Evolutionary conservation across 1,140 invertebrate species (phyloP).

Genomic region (Drosophila saltans): DNA sequence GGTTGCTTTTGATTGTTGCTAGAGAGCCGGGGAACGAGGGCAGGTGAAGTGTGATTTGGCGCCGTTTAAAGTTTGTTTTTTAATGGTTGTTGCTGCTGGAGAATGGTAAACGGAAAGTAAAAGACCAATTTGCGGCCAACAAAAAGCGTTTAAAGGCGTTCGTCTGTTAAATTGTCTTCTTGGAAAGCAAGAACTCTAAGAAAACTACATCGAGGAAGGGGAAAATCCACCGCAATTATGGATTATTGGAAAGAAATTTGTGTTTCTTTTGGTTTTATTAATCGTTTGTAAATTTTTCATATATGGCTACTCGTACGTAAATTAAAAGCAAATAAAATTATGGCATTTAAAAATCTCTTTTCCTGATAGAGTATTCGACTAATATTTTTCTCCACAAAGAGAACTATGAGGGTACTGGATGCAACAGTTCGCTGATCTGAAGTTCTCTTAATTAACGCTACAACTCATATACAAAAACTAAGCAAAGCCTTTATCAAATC

Average conservation of each 20-base stretch:
- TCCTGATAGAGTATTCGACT: too few species aligned
- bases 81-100: slow-evolving; percentile 54
- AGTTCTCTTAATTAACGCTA: neutral
- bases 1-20: neutral
- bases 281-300: too few species aligned
- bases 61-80: slow-evolving; percentile 67
- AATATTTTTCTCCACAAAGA: neutral
- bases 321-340: too few species aligned
- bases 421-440: neutral
- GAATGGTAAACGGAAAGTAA: neutral
- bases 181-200: neutral
- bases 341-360: too few species aligned
- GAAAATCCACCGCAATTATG: neutral
- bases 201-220: neutral
- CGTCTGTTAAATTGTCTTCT: slow-evolving; percentile 22
- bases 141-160: slow-evolving; percentile 24
- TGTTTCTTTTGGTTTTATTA: neutral
- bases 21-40: neutral
- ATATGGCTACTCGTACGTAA: too few species aligned
- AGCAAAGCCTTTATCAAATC: slow-evolving; percentile 68
- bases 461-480: neutral
- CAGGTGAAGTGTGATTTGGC: neutral
- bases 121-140: slow-evolving; percentile 40
- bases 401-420: neutral
- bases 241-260: neutral